Conservation (phyloP, 2,888 invertebrate species). For the Perizoma flavofasciatum region DNA sequence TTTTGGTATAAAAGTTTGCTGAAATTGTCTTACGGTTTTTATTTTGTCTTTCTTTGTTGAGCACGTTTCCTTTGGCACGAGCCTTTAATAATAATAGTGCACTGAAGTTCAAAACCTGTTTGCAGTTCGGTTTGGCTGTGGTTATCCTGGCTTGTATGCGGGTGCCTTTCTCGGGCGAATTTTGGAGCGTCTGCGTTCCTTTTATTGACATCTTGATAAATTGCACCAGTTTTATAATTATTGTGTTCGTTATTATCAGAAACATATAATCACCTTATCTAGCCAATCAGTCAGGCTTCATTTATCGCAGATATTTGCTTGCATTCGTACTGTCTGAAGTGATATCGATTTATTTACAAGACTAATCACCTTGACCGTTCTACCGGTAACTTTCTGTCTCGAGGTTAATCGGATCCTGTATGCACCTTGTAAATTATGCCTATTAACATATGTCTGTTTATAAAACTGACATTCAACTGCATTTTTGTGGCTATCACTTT, state of each 20-base stretch:
- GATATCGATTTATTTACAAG: conserved; percentile 42
- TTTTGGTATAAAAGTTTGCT: conserved; percentile 75
- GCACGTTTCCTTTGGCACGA: conserved; percentile 78
- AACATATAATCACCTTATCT: conserved; percentile 32
- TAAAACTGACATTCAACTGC: conserved; percentile 44
- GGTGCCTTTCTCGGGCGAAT: conserved; percentile 71
- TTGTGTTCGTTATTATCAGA: conserved; percentile 33
- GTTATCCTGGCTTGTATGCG: conserved; percentile 78
- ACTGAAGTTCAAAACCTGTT: conserved; percentile 72
- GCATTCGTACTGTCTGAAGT: conserved; percentile 32
- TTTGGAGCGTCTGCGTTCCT: conserved; percentile 51
- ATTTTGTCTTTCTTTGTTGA: conserved; percentile 67
- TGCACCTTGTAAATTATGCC: conserved; percentile 44
- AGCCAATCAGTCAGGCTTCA: conserved; percentile 29
- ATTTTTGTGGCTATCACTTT: conserved; percentile 9
- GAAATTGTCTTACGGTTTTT: conserved; percentile 58
- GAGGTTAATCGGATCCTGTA: conserved; percentile 66
- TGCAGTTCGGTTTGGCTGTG: conserved; percentile 76
- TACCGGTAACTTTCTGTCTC: conserved; percentile 69
- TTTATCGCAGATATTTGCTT: conserved; percentile 33
- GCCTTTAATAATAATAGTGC: conserved; percentile 82
- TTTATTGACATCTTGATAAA: conserved; percentile 12
- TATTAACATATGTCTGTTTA: background rate
- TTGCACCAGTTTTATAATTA: conserved; percentile 30
- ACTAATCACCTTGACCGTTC: conserved; percentile 74